These are phyloP conservation scores for Psittacula cyanocephala DNA, from an alignment of 2,113 vertebrate genomes.

Conservation along the genomic window DNA sequence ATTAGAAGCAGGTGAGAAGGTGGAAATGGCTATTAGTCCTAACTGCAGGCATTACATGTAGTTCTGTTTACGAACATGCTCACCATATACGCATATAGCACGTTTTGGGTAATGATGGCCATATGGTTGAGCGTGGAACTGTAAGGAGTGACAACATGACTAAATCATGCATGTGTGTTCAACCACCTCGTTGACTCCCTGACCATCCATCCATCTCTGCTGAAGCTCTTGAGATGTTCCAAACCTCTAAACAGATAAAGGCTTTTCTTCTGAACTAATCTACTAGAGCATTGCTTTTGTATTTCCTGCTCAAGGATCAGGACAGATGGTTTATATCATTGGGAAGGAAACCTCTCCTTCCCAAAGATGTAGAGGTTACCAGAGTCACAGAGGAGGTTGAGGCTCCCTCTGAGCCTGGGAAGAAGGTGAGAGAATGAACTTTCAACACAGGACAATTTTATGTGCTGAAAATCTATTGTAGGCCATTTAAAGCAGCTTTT, in stretches of 20 bases:
- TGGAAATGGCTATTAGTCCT: neutral
- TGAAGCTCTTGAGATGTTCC: conserved; percentile 12
- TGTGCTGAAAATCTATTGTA: neutral
- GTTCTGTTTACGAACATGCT: neutral
- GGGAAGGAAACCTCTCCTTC: conserved; percentile 17
- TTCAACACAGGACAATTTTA: neutral
- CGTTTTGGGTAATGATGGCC: neutral
- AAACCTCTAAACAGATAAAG: neutral
- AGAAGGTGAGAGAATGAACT: neutral
- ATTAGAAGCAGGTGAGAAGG: neutral
- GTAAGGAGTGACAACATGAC: neutral
- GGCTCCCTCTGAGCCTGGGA: neutral
- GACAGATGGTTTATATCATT: conserved; percentile 2
- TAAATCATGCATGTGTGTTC: neutral
- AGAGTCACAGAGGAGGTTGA: neutral
- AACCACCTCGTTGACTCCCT: neutral
- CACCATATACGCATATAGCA: neutral
- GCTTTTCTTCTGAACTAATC: neutral
- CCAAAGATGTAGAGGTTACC: neutral
- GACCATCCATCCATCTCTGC: neutral
- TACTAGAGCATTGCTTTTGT: neutral
- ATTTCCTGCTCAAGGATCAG: neutral
- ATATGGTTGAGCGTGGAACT: neutral
- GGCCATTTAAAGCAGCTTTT: neutral
- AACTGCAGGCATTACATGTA: neutral